phyloP scores from a whole-genome alignment of 1,140 invertebrate genomes.

The Cephus cinctus region DNA sequence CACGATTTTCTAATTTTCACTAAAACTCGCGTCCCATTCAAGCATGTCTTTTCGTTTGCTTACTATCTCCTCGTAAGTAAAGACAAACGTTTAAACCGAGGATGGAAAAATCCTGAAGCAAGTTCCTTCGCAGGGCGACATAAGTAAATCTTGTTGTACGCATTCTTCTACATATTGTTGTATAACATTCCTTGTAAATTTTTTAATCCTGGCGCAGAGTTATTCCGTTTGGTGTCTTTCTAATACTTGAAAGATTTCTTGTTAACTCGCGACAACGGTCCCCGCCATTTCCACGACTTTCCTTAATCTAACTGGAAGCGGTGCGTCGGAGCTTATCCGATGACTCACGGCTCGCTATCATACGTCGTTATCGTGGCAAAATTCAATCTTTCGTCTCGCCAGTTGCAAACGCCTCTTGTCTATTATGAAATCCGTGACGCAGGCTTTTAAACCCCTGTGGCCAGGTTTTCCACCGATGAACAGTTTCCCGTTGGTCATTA shows the following conservation, averaged over 20 bases:
- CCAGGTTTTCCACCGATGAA: constrained; percentile 57
- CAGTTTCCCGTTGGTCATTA: constrained; percentile 51
- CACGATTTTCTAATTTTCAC: too few relatives aligned
- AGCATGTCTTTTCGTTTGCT: too few relatives aligned
- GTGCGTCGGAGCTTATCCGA: constrained; percentile 13
- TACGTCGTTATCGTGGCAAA: constrained; percentile 57
- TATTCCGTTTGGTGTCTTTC: background rate
- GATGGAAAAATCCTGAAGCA: too few relatives aligned
- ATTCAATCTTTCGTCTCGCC: constrained; percentile 49
- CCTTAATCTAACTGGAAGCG: constrained; percentile 14
- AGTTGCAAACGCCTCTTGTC: constrained; percentile 56
- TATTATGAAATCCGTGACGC: constrained; percentile 61
- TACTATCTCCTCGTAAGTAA: too few relatives aligned
- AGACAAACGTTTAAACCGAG: too few relatives aligned
- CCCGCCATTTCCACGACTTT: too few relatives aligned
- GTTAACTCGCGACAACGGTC: background rate
- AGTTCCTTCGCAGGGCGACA: too few relatives aligned
- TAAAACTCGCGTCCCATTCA: too few relatives aligned
- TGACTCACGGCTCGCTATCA: constrained; percentile 37
- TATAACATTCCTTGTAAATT: too few relatives aligned
- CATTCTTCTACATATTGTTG: too few relatives aligned
- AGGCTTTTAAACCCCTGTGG: constrained; percentile 64
- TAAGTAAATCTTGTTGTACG: too few relatives aligned
- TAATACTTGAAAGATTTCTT: background rate
- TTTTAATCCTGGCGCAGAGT: too few relatives aligned